Base-by-base conservation (phyloP, 2,113 vertebrate species). In the Psettodes erumei region DNA sequence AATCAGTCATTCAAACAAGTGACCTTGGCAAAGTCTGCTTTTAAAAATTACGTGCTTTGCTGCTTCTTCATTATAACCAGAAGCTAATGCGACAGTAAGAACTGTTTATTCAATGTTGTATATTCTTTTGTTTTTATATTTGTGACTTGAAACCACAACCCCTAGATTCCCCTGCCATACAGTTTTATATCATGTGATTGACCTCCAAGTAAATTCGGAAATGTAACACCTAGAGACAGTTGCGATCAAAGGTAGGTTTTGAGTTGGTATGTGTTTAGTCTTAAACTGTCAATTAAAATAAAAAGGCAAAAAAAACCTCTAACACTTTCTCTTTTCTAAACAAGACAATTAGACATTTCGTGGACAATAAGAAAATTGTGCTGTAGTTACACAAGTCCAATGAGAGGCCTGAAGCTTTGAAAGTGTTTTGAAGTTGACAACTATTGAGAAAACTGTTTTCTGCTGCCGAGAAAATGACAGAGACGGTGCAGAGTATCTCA, bases 341-440 rank as follows among this genome's bases (percentile, higher is more conserved):
- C 6, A 35, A 35, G 21, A 50, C 30, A 35, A n/a, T n/a, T n/a
- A n/a, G n/a, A n/a, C n/a, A n/a, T n/a, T n/a, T n/a, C n/a, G n/a
- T n/a, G n/a, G n/a, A n/a, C n/a, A n/a, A n/a, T n/a, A n/a, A n/a
- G n/a, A 47, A 0, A 27, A 77, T 56, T 33, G 27, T 81, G 11
- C 60, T 62, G 33, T 18, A 25, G 16, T 43, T 25, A 56, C 16
- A 18, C 2, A 33, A 27, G 33, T 42, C n/a, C 33, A 61, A 25
- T 1, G 37, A 75, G 54, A 42, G 19, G 58, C 16, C 55, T 54
- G 59, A 63, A 27, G 35, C 12, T 75, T 9, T 69, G 19, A 63
- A 66, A 61, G 45, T 25, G 28, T 63, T 81, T 71, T 2, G 54
- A 42, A 60, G n/a, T 58, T 63, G 59, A 66, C 47, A 53, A n/a